Base-by-base conservation (phyloP, 2,797 vertebrate species). In the Sylvilagus floridanus region DNA sequence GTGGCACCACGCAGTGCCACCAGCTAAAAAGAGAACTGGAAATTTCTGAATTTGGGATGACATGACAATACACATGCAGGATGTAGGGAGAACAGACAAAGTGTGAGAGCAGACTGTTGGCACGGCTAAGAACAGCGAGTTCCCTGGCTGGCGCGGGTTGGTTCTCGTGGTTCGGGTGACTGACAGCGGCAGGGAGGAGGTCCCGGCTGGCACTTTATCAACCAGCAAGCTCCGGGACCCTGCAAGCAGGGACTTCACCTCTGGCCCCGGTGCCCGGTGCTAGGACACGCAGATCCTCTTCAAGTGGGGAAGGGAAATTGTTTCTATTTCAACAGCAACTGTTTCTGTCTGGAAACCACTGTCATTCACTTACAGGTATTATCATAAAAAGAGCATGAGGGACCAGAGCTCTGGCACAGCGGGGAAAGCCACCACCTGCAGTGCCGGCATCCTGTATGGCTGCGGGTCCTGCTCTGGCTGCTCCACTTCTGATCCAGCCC, bases 1-100 rank as follows among this genome's bases (percentile, higher is more conserved):
- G 71, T 72, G 87, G 79, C 30, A 24, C 72, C 11, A 10, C 2
- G 2, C 0, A 5, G 86, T 28, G 54, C 77, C 82, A 95, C 42
- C 69, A 96, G 93, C 60, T 94, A 24, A 92, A 91, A 93, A 16
- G 94, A 77, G 68, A 96, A 97, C 1, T 60, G 0, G 88, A 1
- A 57, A 75, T 75, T 95, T 81, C 85, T 76, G 84, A 92, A 13
- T 63, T 63, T 8, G 30, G 19, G 79, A n/a, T 96, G 88, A 47
- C 32, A 52, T 37, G 78, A 72, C 88, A n/a, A 92, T 90, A 14
- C 37, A 81, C 90, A 82, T 93, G 52, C 2, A 72, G 19, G 66
- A 24, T 47, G 28, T 47, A 35, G 5, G 54, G 12, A 6, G 12
- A 84, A 81, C 75, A 81, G 26, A 52, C n/a, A 47, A 86, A 68